Percentiles rank a stretch among this genome's conserved stretches.
These are phyloP conservation scores for Dryocosmus kuriphilus DNA, from an alignment of 2,888 invertebrate genomes.

Conservation along the genomic window DNA sequence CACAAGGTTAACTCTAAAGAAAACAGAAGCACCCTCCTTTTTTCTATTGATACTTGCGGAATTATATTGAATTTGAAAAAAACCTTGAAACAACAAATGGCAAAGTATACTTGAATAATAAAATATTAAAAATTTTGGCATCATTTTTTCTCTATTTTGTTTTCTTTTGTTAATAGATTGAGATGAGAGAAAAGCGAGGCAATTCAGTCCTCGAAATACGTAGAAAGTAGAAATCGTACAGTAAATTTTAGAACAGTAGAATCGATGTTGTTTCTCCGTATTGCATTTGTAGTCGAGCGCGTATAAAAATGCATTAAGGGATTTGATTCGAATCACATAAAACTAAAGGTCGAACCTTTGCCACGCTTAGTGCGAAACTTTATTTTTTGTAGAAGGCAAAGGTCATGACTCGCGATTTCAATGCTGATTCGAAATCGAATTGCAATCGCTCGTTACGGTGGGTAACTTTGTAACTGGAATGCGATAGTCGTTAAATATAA, in stretches of 20 bases:
- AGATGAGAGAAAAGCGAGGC: constrained; percentile 48
- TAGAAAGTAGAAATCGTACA: constrained; percentile 57
- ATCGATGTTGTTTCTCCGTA: constrained; percentile 55
- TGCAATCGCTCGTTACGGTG: constrained; percentile 41
- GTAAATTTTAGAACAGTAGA: constrained; percentile 59
- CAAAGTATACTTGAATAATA: not conserved
- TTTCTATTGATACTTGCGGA: not conserved
- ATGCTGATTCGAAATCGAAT: constrained; percentile 44
- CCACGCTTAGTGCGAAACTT: constrained; percentile 58
- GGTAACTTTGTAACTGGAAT: constrained; percentile 44
- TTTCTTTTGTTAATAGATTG: constrained; percentile 10
- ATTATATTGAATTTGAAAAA: not conserved
- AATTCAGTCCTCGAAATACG: constrained; percentile 55
- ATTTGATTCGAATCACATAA: constrained; percentile 41
- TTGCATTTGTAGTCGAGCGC: constrained; percentile 47
- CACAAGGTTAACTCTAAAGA: not conserved
- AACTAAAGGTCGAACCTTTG: constrained; percentile 48
- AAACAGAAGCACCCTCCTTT: not conserved
- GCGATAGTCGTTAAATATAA: constrained; percentile 46
- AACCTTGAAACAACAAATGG: not conserved
- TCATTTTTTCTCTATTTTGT: too few species aligned
- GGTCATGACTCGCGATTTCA: constrained; percentile 55
- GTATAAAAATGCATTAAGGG: constrained; percentile 44
- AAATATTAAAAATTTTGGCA: too few species aligned
- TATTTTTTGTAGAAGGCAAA: constrained; percentile 67